A percentile compares a stretch with the other conserved stretches of the same genome.
phyloP scores from a whole-genome alignment of 2,113 vertebrate species.

The Falcunculus frontatus region DNA sequence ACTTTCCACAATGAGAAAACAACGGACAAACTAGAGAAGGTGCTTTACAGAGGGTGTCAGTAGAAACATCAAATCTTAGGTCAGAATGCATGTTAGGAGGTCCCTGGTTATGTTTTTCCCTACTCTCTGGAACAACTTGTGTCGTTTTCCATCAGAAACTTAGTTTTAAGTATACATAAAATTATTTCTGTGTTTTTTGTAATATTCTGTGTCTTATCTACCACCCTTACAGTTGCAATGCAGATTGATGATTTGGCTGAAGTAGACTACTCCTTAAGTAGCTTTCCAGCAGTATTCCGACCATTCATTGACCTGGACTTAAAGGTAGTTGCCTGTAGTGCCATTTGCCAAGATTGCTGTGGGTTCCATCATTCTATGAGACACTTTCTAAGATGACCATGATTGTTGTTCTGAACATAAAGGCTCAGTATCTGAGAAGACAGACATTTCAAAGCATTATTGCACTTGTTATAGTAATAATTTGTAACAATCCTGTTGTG shows the following conservation, averaged over 20 bases:
- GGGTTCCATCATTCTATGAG: neutral
- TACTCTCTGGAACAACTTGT: neutral
- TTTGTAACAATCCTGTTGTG: neutral
- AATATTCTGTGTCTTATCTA: neutral
- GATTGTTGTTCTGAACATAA: neutral
- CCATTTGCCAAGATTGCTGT: neutral
- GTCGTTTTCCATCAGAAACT: neutral
- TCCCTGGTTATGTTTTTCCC: neutral
- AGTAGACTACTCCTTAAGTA: conserved; percentile 66
- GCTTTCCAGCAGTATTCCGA: conserved; percentile 42
- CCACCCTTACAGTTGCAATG: conserved; percentile 47
- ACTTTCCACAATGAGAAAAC: neutral
- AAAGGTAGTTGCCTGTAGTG: conserved; percentile 58
- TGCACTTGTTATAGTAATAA: neutral
- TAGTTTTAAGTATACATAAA: neutral
- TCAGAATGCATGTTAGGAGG: neutral
- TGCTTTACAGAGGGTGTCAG: neutral
- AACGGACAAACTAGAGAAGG: neutral
- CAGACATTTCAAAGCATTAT: neutral
- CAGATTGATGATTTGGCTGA: conserved; percentile 60
- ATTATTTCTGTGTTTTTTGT: neutral
- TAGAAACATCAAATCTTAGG: neutral
- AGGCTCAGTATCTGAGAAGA: neutral
- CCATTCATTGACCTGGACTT: conserved; percentile 66
- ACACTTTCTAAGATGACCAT: neutral